These are phyloP conservation scores for Tauraco hartlaubi DNA, from an alignment of 2,797 vertebrate genomes.

Conservation along the genomic window DNA sequence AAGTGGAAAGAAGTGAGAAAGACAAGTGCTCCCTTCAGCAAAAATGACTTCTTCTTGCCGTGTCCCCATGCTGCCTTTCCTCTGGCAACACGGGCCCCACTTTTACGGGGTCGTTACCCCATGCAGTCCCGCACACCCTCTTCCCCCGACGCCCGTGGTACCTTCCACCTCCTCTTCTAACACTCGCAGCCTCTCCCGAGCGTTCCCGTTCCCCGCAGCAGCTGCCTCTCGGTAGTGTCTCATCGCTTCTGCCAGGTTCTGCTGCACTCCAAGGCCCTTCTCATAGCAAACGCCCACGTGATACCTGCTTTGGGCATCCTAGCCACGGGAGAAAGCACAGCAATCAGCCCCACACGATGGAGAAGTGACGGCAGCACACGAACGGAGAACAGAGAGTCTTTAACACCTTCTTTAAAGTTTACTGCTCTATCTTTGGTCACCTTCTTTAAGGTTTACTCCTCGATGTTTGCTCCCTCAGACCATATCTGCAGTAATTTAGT, in stretches of 20 bases:
- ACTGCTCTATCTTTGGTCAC: not conserved
- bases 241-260: constrained; percentile 77
- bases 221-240: constrained; percentile 84
- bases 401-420: not conserved
- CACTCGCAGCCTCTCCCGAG: constrained; percentile 75
- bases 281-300: constrained; percentile 91
- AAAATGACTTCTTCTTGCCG: not conserved
- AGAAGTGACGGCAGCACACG: not conserved
- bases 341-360: not conserved
- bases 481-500: not conserved
- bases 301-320: constrained; percentile 89
- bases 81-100: fast-evolving
- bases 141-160: not conserved
- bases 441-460: not conserved
- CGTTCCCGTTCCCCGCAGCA: constrained; percentile 78
- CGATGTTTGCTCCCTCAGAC: not conserved
- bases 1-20: not conserved
- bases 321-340: not conserved
- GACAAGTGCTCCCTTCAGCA: not conserved
- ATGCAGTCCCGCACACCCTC: fast-evolving
- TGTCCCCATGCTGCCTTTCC: not conserved
- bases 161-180: constrained; percentile 64
- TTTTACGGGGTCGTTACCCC: not conserved
- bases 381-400: not conserved
- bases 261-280: constrained; percentile 87